These are phyloP conservation scores for Andrena hattorfiana DNA, from an alignment of 2,888 invertebrate genomes.

Conservation along the genomic window DNA sequence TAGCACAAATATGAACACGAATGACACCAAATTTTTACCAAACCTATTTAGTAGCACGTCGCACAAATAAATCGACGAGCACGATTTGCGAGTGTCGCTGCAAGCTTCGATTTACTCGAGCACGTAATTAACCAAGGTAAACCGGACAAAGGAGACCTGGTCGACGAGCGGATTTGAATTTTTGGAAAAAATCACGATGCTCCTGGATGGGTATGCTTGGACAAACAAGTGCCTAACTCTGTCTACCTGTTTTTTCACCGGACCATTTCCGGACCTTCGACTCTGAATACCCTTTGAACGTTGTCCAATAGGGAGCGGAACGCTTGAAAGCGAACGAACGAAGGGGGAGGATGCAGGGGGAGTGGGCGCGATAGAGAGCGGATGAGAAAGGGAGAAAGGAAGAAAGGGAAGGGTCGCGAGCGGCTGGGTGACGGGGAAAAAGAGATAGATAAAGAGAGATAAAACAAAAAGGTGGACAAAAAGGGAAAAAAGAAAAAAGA, in stretches of 20 bases:
- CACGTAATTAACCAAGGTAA: conserved; percentile 22
- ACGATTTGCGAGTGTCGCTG: neutral
- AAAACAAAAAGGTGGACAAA: conserved; percentile 50
- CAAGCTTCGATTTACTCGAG: neutral
- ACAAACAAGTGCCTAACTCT: conserved; percentile 67
- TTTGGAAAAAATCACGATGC: conserved; percentile 54
- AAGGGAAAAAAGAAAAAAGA: conserved; percentile 61
- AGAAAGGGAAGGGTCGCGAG: conserved; percentile 21
- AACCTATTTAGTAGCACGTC: neutral
- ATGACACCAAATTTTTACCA: neutral
- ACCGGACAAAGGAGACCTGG: conserved; percentile 16
- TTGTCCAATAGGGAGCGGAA: conserved; percentile 64
- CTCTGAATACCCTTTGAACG: conserved; percentile 74
- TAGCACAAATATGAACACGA: neutral
- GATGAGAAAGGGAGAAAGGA: conserved; percentile 13
- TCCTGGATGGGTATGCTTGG: conserved; percentile 44
- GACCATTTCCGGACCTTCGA: conserved; percentile 72
- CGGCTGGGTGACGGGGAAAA: conserved; percentile 13
- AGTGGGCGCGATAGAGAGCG: conserved; percentile 27
- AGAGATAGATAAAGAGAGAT: conserved; percentile 54
- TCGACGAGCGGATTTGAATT: conserved; percentile 32
- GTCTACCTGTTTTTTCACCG: conserved; percentile 59
- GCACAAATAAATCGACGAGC: neutral
- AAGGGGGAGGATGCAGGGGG: conserved; percentile 34
- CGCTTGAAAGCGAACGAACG: conserved; percentile 63